Evolutionary conservation across 2,888 invertebrate species (phyloP).

Genomic region (Eulithis testata): DNA sequence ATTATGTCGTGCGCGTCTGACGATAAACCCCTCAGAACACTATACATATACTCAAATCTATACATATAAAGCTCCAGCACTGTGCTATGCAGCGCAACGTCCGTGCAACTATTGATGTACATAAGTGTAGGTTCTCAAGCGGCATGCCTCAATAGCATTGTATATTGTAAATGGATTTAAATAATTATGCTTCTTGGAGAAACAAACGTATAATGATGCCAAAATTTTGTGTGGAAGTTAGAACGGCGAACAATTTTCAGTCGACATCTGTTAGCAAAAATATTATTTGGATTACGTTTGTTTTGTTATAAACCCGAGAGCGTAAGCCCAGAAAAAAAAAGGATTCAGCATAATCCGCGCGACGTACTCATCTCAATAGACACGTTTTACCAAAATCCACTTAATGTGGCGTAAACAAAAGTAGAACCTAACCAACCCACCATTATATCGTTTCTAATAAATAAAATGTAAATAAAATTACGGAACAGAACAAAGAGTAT

Average conservation of each 20-base stretch:
- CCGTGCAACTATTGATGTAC: constrained; percentile 17
- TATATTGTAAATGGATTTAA: constrained; percentile 12
- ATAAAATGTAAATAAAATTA: constrained; percentile 78
- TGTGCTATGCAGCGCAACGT: constrained; percentile 15
- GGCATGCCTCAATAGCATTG: constrained; percentile 20
- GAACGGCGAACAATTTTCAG: neutral
- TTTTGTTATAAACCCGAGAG: constrained; percentile 12
- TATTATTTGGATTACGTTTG: constrained; percentile 17
- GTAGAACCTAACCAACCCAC: constrained; percentile 54
- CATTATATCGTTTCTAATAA: constrained; percentile 73
- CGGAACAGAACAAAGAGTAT: constrained; percentile 77
- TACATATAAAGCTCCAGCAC: neutral
- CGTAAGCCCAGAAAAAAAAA: constrained; percentile 25
- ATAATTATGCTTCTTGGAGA: constrained; percentile 7
- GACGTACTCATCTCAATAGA: constrained; percentile 36
- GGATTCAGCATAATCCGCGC: constrained; percentile 30
- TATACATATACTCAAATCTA: too few relatives aligned
- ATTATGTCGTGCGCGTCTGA: too few relatives aligned
- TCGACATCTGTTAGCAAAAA: neutral
- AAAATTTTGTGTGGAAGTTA: neutral
- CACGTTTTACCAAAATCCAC: constrained; percentile 50
- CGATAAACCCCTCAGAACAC: too few relatives aligned
- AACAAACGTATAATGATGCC: neutral
- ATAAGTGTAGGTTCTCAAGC: constrained; percentile 4
- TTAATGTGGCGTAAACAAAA: constrained; percentile 61